phyloP scores from a whole-genome alignment of 2,888 invertebrate genomes.

The Poecilus cupreus region DNA sequence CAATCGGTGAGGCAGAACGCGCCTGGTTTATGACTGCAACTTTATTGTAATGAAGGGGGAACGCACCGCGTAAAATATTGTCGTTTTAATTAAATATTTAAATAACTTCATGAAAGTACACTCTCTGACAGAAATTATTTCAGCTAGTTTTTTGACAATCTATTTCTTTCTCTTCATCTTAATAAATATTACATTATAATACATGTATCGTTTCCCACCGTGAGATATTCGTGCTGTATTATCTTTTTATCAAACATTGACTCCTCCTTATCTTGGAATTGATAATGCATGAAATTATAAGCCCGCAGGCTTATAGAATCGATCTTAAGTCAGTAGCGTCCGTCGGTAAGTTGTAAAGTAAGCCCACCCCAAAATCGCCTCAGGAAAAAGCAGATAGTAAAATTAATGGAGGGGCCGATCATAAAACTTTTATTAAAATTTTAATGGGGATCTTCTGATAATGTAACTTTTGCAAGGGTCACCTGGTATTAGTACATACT shows the following conservation, averaged over 20 bases:
- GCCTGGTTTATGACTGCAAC: background rate
- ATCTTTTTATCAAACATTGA: background rate
- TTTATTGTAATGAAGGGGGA: conserved; percentile 8
- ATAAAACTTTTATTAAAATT: conserved; percentile 50
- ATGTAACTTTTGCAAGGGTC: conserved; percentile 28
- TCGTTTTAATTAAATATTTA: background rate
- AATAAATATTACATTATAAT: no score
- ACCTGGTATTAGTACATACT: conserved; percentile 25
- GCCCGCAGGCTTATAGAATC: no score
- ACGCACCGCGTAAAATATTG: background rate
- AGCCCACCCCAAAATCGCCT: background rate
- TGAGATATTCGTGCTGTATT: background rate
- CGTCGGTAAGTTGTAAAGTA: no score
- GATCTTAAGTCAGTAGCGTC: no score
- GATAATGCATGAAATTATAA: no score
- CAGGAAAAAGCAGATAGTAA: conserved; percentile 40
- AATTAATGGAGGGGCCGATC: conserved; percentile 33
- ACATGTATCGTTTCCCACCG: no score
- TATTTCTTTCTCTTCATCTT: no score
- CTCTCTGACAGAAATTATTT: background rate
- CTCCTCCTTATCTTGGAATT: no score
- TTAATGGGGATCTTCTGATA: conserved; percentile 40
- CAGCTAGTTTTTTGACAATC: no score
- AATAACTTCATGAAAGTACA: background rate
- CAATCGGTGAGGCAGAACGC: background rate